Evolutionary conservation across 2,888 invertebrate genomes (phyloP).

Genomic region (Choreutis nemorana): DNA sequence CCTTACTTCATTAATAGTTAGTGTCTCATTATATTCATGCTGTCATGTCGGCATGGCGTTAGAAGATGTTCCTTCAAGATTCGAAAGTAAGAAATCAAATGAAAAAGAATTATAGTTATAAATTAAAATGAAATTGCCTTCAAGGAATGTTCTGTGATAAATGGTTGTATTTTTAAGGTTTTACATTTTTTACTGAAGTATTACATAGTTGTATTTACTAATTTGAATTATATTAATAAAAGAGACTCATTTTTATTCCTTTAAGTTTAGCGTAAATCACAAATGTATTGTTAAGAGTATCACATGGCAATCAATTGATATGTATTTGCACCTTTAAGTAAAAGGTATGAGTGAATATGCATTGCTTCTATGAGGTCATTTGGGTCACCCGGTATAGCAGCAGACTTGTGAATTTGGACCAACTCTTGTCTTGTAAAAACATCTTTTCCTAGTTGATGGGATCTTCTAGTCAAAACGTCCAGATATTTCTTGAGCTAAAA

Average conservation of each 20-base stretch:
- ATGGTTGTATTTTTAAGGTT: too few relatives aligned
- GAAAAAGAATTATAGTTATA: too few relatives aligned
- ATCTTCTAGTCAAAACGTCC: constrained; percentile 70
- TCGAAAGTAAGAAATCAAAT: too few relatives aligned
- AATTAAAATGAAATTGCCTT: too few relatives aligned
- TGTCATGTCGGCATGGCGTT: constrained; percentile 56
- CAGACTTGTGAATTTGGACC: constrained; percentile 72
- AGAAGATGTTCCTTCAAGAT: constrained; percentile 39
- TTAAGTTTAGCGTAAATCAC: neutral
- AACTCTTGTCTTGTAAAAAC: constrained; percentile 81
- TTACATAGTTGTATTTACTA: too few relatives aligned
- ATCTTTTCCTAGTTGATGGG: constrained; percentile 72
- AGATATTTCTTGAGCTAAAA: constrained; percentile 77
- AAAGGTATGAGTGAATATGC: constrained; percentile 85
- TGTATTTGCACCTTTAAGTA: constrained; percentile 79
- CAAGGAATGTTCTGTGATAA: too few relatives aligned
- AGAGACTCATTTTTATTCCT: too few relatives aligned
- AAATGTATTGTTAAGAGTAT: too few relatives aligned
- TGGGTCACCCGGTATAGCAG: constrained; percentile 73
- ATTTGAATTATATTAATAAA: too few relatives aligned
- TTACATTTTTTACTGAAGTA: too few relatives aligned
- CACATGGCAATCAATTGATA: constrained; percentile 67
- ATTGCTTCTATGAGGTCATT: constrained; percentile 76
- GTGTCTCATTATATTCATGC: constrained; percentile 41
- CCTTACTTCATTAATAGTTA: constrained; percentile 30